These are phyloP conservation scores for Saguinus midas DNA, from an alignment of 2,113 vertebrate genomes.

Conservation along the genomic window DNA sequence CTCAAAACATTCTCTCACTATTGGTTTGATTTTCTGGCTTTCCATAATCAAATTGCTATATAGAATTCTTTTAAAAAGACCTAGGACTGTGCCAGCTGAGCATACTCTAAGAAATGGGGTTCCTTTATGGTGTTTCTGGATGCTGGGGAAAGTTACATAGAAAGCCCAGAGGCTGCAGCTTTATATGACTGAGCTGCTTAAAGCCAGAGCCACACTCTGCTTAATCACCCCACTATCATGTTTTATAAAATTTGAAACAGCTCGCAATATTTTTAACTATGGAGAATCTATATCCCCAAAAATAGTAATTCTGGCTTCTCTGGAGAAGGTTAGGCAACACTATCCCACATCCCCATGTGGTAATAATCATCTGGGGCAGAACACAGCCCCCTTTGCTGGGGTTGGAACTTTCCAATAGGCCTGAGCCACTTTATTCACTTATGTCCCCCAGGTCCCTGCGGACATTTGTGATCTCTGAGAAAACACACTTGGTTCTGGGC, in stretches of 20 bases:
- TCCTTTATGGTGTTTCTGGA: neutral
- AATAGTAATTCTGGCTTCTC: neutral
- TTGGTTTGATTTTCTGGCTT: neutral
- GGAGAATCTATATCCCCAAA: neutral
- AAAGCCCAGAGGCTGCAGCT: neutral
- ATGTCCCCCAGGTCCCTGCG: neutral
- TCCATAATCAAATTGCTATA: no score
- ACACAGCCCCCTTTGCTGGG: no score
- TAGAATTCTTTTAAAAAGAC: neutral
- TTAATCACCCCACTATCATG: rapidly evolving
- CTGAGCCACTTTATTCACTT: neutral
- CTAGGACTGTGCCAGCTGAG: neutral
- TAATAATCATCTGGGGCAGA: neutral
- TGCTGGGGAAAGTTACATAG: neutral
- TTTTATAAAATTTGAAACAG: neutral
- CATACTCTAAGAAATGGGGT: no score
- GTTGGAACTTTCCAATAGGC: neutral
- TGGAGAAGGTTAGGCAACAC: neutral
- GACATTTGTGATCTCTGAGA: neutral
- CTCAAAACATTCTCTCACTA: neutral
- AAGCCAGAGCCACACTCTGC: no score
- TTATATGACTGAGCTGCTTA: neutral
- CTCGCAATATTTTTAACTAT: neutral
- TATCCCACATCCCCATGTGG: neutral
- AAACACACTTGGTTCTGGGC: neutral